A percentile compares a stretch with the other conserved stretches of the same genome.
These are phyloP conservation scores for Aix galericulata DNA, from an alignment of 2,113 vertebrate species.

Conservation along the genomic window DNA sequence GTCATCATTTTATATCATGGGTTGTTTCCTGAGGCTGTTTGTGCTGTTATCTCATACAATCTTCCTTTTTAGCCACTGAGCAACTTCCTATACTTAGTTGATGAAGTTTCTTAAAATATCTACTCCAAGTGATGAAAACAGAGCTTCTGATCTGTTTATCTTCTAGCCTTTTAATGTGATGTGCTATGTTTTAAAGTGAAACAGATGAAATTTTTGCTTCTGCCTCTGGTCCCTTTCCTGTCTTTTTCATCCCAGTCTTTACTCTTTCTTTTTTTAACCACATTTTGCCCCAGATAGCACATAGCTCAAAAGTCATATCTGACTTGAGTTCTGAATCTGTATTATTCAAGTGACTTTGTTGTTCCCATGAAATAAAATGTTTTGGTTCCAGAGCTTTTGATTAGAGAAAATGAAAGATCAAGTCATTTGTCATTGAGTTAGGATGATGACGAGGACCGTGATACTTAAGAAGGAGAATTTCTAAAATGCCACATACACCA, in stretches of 20 bases:
- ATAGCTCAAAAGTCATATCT: not conserved
- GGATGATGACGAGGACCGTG: not conserved
- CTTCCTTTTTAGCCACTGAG: constrained; percentile 24
- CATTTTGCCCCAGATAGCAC: not conserved
- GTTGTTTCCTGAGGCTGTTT: constrained; percentile 21
- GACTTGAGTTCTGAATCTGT: not conserved
- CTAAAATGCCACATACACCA: not conserved
- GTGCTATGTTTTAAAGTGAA: not conserved
- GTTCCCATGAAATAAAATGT: not conserved
- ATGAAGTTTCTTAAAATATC: constrained; percentile 49
- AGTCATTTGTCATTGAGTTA: not conserved
- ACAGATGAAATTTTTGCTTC: not conserved
- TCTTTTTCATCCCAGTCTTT: not conserved
- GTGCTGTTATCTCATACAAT: not conserved
- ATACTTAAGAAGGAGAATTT: not conserved
- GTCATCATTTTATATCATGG: constrained; percentile 10
- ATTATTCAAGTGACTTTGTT: constrained; percentile 2
- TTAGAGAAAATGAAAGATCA: constrained; percentile 43
- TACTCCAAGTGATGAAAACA: not conserved
- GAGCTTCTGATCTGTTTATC: not conserved
- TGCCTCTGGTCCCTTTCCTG: not conserved
- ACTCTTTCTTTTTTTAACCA: not conserved
- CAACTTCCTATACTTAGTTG: constrained; percentile 31
- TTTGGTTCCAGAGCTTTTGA: not conserved
- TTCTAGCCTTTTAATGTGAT: not conserved